Evolutionary conservation across 2,797 vertebrate genomes (phyloP), one percentile per base, ranked within the genome.

Genomic region (Harpagifer antarcticus): DNA sequence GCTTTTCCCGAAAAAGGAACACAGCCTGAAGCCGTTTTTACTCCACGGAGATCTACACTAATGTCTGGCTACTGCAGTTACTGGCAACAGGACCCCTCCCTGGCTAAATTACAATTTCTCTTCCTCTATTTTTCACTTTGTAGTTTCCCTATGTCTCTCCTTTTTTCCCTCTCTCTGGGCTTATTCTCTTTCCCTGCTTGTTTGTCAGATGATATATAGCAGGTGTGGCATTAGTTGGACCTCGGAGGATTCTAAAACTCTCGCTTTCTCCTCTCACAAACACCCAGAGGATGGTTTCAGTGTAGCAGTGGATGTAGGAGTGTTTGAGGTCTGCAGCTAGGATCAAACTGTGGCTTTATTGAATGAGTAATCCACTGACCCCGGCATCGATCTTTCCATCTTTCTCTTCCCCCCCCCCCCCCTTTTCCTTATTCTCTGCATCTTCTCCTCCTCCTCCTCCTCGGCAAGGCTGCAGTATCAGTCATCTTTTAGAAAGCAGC

Each of bases 301-400:
- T 69, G 74, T 72, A 76, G 74, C 75, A 63, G 69, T 83, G 78
- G 67, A 81, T 84, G 80, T 76, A 75, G 78, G 59, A 42, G 37
- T 69, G 72, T 89, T 81, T 80, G 87, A 89, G 89, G 89, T 91
- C 74, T 79, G 74, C 64, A 74, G 89, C 88, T 57, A 83, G 84
- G 78, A 91, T 93, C 91, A 91, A 90, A 91, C 87, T 79, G 74
- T 84, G 85, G 86, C 86, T 93, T 86, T 85, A 88, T 87, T 92
- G 83, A 94, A 90, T 90, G 83, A 94, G 90, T 90, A 92, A 92
- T 90, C 87, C 87, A 88, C 89, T 90, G 90, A 89, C 91, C 89
- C 65, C 23, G 81, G 59, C 81, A 91, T 93, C 85, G 78, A 86
- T 92, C 86, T 84, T 76, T 66, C 60, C 68, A 63, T 82, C 56